Base-by-base conservation (phyloP, 2,888 invertebrate genomes). In the Seira musarum region DNA sequence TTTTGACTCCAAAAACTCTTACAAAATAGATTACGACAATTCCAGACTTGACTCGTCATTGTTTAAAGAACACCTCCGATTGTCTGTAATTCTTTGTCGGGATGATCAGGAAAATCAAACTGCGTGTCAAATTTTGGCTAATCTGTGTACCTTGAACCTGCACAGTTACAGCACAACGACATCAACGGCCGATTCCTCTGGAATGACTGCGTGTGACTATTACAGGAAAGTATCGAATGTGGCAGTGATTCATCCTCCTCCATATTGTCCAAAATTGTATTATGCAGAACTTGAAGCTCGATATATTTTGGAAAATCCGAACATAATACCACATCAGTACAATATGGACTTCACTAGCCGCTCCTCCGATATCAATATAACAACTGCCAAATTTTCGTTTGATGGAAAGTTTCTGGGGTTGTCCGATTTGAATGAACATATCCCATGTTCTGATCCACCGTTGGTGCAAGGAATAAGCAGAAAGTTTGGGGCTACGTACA, bases 91-190 rank as follows among this genome's bases (percentile, higher is more conserved):
- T 82, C 87, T 89, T 60, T 91, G 91, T 85, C 88, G 89, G 87
- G 91, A 90, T 86, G 86, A 70, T 15, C 64, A 22, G n/a, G 69
- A 88, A 60, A 90, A 91, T 86, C 87, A 87, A 71, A 91, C 90
- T 17, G 91, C 93, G 10, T 94, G 94, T 87, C 92, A 93, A 88
- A 90, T 91, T 80, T 88, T 94, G 79, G 92, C 92, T 0, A 93
- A 94, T 88, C 90, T 93, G 88, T 94, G 94, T 87, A 90, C 91
- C 0, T 88, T 93, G 74, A 91, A 91, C 6, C 89, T 92, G 78
- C 92, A 90, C 86, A 89, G 89, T 17, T 90, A 91, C 83, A 90
- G 90, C 17, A 89, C 85, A 57, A n/a, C n/a, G n/a, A n/a, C n/a
- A n/a, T n/a, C n/a, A n/a, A n/a, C n/a, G n/a, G n/a, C n/a, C n/a